Percentiles rank a stretch among this genome's conserved stretches.
Conservation (phyloP, 1,140 invertebrate genomes). For the Bombus vancouverensis region DNA sequence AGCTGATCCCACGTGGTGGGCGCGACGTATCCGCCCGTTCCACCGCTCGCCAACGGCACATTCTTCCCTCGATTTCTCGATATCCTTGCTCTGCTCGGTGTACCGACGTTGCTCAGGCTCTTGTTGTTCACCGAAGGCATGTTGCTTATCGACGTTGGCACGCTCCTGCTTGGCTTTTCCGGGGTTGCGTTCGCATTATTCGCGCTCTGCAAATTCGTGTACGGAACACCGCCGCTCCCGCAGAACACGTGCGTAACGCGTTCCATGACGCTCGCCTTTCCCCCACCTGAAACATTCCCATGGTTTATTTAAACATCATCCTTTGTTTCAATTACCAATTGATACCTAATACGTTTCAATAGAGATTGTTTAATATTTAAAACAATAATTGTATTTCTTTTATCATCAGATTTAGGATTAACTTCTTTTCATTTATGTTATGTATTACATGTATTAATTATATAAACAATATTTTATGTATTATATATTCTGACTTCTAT, state of each 20-base stretch:
- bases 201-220: conserved; percentile 77
- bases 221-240: conserved; percentile 84
- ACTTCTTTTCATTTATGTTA: too few species aligned
- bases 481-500: too few species aligned
- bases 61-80: conserved; percentile 71
- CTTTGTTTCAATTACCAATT: neutral
- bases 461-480: too few species aligned
- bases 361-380: neutral
- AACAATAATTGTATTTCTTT: too few species aligned
- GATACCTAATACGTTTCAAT: neutral
- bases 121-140: conserved; percentile 74
- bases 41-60: conserved; percentile 77
- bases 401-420: too few species aligned
- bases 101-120: conserved; percentile 69
- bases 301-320: neutral
- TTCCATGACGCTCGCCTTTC: conserved; percentile 90
- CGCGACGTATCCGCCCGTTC: conserved; percentile 72
- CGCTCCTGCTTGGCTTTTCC: conserved; percentile 83
- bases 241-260: conserved; percentile 92
- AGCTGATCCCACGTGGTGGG: conserved; percentile 89
- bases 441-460: too few species aligned
- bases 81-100: conserved; percentile 69
- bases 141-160: conserved; percentile 65
- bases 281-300: conserved; percentile 71
- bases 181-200: conserved; percentile 78